Conservation (phyloP, 2,888 invertebrate species). For the Caenorhabditis virilis region DNA sequence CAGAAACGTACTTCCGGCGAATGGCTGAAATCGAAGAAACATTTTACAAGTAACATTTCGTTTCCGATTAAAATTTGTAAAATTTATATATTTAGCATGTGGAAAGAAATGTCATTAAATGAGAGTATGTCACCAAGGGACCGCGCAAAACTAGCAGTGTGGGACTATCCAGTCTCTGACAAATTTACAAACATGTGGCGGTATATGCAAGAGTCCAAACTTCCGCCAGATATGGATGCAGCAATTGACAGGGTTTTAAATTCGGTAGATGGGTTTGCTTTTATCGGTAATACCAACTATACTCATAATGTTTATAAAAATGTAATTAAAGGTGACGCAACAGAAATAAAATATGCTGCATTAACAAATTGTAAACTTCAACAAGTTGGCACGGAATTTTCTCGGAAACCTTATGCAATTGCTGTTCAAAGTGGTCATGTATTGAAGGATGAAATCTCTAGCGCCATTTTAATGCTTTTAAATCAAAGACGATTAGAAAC, state of each 20-base stretch:
- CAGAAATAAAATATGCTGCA: conserved; percentile 83
- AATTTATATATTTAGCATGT: conserved; percentile 85
- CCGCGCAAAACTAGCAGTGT: conserved; percentile 90
- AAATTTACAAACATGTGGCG: conserved; percentile 99
- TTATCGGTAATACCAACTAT: conserved; percentile 75
- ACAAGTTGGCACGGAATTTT: conserved; percentile 91
- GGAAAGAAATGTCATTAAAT: conserved; percentile 96
- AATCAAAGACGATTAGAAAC: conserved; percentile 90
- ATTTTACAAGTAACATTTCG: conserved; percentile 94
- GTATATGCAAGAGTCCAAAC: conserved; percentile 75
- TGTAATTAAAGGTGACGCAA: conserved; percentile 78
- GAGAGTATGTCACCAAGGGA: conserved; percentile 88
- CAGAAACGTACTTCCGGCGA: conserved; percentile 90
- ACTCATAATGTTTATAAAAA: not conserved
- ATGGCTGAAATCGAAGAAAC: conserved; percentile 93
- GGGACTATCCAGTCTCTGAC: conserved; percentile 98
- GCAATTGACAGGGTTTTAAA: conserved; percentile 78
- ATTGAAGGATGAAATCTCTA: conserved; percentile 58
- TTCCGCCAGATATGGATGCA: conserved; percentile 81
- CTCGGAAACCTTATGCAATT: conserved; percentile 92
- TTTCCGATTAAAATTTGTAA: too few relatives aligned
- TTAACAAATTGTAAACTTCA: conserved; percentile 86
- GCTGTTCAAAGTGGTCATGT: conserved; percentile 82
- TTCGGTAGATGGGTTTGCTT: conserved; percentile 81
- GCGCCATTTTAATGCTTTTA: conserved; percentile 81